Base-by-base conservation (phyloP, 2,888 invertebrate genomes). In the Apotomis capreana region DNA sequence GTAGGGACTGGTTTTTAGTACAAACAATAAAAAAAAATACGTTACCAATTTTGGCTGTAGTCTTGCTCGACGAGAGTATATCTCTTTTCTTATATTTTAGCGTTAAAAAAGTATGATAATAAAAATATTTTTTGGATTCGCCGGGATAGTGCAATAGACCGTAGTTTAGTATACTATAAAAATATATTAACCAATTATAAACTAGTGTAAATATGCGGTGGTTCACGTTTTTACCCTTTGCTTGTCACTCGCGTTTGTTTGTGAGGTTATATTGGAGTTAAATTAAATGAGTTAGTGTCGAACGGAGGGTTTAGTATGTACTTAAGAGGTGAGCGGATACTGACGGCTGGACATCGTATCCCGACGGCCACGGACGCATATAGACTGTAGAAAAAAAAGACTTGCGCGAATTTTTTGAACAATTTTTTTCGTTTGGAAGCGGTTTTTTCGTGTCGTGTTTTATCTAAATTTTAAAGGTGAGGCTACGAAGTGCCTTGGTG, bases 131-230 rank as follows among this genome's bases (percentile, higher is more conserved):
- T 88, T 86, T 83, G 82, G 84, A 88, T 85, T 86, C 86, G 92
- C 92, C 92, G 92, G 92, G 92, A 89, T 89, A 89, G 92, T 92
- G 92, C 92, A 92, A 92, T 92, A 91, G 89, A 84, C 70, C 78
- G 87, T 92, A 92, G 92, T 77, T 82, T 91, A 90, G 89, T 71
- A 57, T 71, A 77, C 75, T 78, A 78, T 82, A 81, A 76, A 80
- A 78, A 80, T 82, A 84, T 85, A 81, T 78, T 86, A 85, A 86
- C 83, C 85, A 84, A 86, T 81, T 79, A 81, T 73, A 80, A 81
- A 80, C 80, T 87, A 85, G 82, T 83, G 83, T 87, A 85, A 80
- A 81, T 83, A 80, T 78, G 77, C 79, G 79, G 69, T 75, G 80
- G 79, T 81, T 84, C 84, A 81, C 84, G 82, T 80, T 79, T 80